Percentiles rank a stretch among this genome's conserved stretches.
phyloP scores from a whole-genome alignment of 2,797 vertebrate genomes.

The Acipenser ruthenus region DNA sequence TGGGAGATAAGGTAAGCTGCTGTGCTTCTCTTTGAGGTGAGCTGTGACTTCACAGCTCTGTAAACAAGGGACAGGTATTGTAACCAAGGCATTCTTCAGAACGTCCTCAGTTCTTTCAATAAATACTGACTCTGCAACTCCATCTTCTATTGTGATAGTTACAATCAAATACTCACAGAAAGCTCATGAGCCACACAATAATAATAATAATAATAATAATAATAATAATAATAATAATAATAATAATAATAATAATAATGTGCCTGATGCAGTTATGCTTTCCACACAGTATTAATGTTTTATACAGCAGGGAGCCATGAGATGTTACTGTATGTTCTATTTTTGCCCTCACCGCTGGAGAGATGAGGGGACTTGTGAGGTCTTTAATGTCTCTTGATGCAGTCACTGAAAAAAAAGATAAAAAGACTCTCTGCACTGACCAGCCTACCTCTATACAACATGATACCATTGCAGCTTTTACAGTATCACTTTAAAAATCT shows the following conservation, averaged over 20 bases:
- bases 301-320: neutral
- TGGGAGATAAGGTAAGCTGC: neutral
- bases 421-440: neutral
- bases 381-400: conserved; percentile 2
- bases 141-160: neutral
- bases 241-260: neutral
- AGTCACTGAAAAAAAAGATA: neutral
- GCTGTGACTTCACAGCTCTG: neutral
- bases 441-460: neutral
- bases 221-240: neutral
- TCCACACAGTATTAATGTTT: neutral
- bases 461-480: neutral
- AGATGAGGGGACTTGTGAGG: neutral
- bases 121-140: neutral
- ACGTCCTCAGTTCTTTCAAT: neutral
- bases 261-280: neutral
- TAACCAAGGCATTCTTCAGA: neutral
- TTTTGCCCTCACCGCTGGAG: neutral
- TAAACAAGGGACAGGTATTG: neutral
- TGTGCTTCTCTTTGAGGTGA: neutral
- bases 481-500: neutral
- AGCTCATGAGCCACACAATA: neutral
- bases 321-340: neutral
- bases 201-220: neutral
- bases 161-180: neutral